A percentile compares a stretch with the other conserved stretches of the same genome.
Conservation (phyloP, 2,888 invertebrate species). For the Drosophila ezoana region DNA sequence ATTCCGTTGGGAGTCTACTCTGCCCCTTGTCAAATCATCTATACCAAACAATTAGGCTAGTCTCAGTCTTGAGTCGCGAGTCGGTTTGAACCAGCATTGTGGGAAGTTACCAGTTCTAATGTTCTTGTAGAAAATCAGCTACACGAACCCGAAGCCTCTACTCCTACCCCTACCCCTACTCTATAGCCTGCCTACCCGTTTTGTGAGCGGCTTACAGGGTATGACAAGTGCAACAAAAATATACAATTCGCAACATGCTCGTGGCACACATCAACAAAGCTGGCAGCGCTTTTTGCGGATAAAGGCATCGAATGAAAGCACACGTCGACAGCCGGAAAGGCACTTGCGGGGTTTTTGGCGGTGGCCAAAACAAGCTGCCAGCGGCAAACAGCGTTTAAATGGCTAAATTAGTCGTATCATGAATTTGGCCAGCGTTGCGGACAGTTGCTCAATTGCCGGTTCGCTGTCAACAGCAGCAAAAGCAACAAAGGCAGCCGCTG, state of each 20-base stretch:
- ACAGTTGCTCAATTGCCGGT: slow-evolving; percentile 33
- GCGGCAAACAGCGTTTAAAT: slow-evolving; percentile 32
- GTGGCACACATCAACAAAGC: slow-evolving; percentile 27
- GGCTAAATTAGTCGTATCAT: slow-evolving; percentile 50
- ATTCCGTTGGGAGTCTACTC: too few relatives aligned
- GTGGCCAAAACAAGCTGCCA: slow-evolving; percentile 16
- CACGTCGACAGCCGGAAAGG: slow-evolving; percentile 17
- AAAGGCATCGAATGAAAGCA: slow-evolving; percentile 16
- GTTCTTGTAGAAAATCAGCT: too few relatives aligned
- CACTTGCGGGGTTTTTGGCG: neutral
- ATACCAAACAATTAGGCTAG: too few relatives aligned
- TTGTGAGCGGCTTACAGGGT: neutral
- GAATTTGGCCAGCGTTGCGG: slow-evolving; percentile 26
- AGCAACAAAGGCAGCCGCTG: neutral
- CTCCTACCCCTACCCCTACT: too few relatives aligned
- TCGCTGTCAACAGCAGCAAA: slow-evolving; percentile 18
- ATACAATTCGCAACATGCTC: slow-evolving; percentile 37
- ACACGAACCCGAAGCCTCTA: too few relatives aligned
- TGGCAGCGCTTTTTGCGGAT: slow-evolving; percentile 14
- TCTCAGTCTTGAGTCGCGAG: too few relatives aligned
- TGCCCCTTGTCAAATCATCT: too few relatives aligned
- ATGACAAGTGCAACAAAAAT: slow-evolving; percentile 25
- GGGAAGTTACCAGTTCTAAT: too few relatives aligned
- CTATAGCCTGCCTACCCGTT: neutral
- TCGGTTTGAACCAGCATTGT: too few relatives aligned